Evolutionary conservation across 1,140 invertebrate species (phyloP).

Genomic region (Papilio glaucus): DNA sequence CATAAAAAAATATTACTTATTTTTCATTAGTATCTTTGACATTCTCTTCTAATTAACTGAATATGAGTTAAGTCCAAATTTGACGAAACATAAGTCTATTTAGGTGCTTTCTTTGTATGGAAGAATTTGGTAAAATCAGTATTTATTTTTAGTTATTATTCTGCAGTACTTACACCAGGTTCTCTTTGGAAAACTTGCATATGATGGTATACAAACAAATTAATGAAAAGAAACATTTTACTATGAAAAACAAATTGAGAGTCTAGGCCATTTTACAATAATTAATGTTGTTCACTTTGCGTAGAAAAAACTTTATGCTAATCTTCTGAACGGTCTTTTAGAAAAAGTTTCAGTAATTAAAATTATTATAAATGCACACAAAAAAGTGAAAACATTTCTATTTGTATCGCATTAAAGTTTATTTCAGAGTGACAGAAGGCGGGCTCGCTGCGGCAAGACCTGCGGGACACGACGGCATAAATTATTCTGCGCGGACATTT

Average conservation of each 20-base stretch:
- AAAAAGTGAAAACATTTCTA: not conserved
- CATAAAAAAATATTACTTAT: too few relatives aligned
- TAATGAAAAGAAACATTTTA: not conserved
- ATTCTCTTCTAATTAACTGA: too few relatives aligned
- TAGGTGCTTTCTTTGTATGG: too few relatives aligned
- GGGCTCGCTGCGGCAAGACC: not conserved
- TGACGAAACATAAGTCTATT: too few relatives aligned
- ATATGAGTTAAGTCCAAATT: too few relatives aligned
- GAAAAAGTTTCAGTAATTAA: constrained; percentile 24
- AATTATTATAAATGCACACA: not conserved
- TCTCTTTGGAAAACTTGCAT: too few relatives aligned
- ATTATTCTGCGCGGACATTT: constrained; percentile 19
- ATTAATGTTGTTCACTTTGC: constrained; percentile 1
- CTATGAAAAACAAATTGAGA: not conserved
- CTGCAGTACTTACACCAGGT: too few relatives aligned
- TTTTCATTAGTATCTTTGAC: too few relatives aligned
- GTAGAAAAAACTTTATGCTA: constrained; percentile 4
- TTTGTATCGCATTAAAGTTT: not conserved
- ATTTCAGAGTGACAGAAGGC: not conserved
- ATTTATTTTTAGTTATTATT: too few relatives aligned
- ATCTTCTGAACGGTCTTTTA: constrained; percentile 10
- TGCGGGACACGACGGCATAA: not conserved
- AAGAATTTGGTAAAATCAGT: too few relatives aligned
- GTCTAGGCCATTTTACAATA: not conserved
- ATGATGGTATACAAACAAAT: not conserved